Percentiles rank a stretch among this genome's conserved stretches.
phyloP scores from a whole-genome alignment of 2,797 vertebrate genomes.

The Cuculus canorus region DNA sequence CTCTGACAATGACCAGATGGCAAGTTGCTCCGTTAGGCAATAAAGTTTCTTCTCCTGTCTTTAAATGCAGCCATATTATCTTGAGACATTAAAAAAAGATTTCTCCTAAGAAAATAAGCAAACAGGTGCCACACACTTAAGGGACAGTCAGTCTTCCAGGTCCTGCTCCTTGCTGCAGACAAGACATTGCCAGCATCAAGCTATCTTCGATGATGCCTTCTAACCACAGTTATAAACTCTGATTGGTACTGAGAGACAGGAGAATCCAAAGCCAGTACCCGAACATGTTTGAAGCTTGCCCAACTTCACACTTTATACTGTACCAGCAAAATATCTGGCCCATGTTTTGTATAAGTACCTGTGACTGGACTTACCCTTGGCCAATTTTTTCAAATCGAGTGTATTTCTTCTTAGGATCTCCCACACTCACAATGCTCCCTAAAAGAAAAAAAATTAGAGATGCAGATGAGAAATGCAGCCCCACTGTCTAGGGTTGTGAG shows the following conservation, averaged over 20 bases:
- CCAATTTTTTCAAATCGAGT: constrained; percentile 98
- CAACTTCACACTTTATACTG: neutral
- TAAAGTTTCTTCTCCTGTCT: neutral
- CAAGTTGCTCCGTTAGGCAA: neutral
- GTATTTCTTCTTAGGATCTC: constrained; percentile 99
- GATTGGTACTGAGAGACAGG: neutral
- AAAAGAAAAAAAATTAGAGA: constrained; percentile 54
- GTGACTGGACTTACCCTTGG: constrained; percentile 86
- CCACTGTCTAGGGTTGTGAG: neutral
- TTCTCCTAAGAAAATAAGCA: neutral
- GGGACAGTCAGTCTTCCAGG: neutral
- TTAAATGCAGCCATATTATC: accelerated
- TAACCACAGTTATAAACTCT: neutral
- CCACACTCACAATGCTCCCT: constrained; percentile 98
- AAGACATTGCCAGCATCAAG: neutral
- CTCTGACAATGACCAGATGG: neutral
- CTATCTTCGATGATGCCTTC: neutral
- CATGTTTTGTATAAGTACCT: neutral
- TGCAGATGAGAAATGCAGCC: neutral
- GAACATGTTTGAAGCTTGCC: neutral
- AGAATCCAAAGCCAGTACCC: neutral
- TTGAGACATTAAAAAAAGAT: neutral
- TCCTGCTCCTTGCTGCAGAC: neutral
- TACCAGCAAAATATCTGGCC: neutral
- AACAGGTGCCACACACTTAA: neutral